Evolutionary conservation across 1,140 invertebrate genomes (phyloP), one percentile per base, ranked within the genome.

Genomic region (Choristoneura fumiferana): DNA sequence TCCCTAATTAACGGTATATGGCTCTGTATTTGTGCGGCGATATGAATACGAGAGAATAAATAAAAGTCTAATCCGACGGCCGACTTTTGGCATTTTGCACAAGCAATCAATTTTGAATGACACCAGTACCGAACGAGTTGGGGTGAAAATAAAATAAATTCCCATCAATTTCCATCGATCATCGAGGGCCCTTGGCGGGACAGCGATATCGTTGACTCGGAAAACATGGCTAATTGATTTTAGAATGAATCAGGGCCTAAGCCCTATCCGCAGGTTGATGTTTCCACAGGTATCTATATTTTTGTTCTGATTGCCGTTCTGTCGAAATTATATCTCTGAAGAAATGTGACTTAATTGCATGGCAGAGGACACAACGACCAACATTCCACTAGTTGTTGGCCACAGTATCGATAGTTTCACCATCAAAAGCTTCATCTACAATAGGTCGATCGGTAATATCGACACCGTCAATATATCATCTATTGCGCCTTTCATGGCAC

Each of bases 71-170:
- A 69, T 65, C 58, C 54, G 43, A 39, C 36, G 53, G 6, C 60
- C 61, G 53, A 60, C 60, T 63, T 71, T 68, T 68, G 63, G 53
- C 64, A 60, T 73, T 75, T 78, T 69, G 22, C 66, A 73, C 69
- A 71, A 67, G 76, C 73, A 78, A 77, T 81, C 74, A 78, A 81
- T 78, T 77, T 55, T 39, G 56, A 69, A 73, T 78, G 76, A 76
- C 71, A 72, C 56, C 63, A 64, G 69, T 71, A 60, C 18, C 52
- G 66, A 67, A 67, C 61, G 76, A 71, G 71, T 73, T 69, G 64
- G 61, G 63, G 58, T 57, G 65, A 67, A 67, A 68, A 71, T 66
- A 73, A 78, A 75, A 78, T 73, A 71, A 77, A 73, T 69, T 68
- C 65, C 61, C 64, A 75, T 73, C 70, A 72, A 75, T 64, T 66